phyloP scores from a whole-genome alignment of 1,140 invertebrate species.

The Drosophila insularis region DNA sequence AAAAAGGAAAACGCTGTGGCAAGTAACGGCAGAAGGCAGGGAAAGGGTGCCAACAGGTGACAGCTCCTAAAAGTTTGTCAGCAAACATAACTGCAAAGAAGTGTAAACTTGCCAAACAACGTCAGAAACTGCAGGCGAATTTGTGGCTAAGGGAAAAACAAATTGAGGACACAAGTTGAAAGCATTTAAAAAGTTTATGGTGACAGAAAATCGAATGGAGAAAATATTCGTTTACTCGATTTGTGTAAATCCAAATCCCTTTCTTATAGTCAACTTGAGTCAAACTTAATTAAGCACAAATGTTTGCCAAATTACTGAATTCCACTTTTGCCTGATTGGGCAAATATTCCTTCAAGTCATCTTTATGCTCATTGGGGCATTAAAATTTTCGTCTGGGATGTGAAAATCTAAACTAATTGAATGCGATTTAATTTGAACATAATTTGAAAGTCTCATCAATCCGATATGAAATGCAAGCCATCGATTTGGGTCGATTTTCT shows the following conservation, averaged over 20 bases:
- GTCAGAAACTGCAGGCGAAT: constrained; percentile 6
- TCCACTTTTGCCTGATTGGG: background rate
- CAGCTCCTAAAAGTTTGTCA: constrained; percentile 15
- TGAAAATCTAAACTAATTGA: constrained; percentile 9
- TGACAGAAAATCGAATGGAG: constrained; percentile 1
- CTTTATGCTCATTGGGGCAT: constrained; percentile 11
- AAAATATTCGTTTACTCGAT: background rate
- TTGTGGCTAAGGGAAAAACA: background rate
- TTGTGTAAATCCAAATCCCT: background rate
- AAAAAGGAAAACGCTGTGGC: background rate
- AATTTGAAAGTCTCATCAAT: constrained; percentile 7
- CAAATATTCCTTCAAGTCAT: background rate
- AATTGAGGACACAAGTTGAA: constrained; percentile 22
- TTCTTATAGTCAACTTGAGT: background rate
- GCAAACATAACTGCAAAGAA: constrained; percentile 10
- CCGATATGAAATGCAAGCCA: constrained; percentile 2
- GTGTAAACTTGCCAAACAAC: constrained; percentile 11
- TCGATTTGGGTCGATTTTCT: constrained; percentile 4
- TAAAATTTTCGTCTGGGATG: constrained; percentile 14
- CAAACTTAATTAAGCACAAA: constrained; percentile 6
- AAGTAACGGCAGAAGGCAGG: background rate
- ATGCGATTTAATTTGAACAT: constrained; percentile 10
- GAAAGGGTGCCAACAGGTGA: constrained; percentile 5
- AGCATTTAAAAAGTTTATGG: constrained; percentile 36
- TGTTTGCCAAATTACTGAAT: background rate